Evolutionary conservation across 1,140 invertebrate genomes (phyloP).

Genomic region (Drosophila ercepeae): DNA sequence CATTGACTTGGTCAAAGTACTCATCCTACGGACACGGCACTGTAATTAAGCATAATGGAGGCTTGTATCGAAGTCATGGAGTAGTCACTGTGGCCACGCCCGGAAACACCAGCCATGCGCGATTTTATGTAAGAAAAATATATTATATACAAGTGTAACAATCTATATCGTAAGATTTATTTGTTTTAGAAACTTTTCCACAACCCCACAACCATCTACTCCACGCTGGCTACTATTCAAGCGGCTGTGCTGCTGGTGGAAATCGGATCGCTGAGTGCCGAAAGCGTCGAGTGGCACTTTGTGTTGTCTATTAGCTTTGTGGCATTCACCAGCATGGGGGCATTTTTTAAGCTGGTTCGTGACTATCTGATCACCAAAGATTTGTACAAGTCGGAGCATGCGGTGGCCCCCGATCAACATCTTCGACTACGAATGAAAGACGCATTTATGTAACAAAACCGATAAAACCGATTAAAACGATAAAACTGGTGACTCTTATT

Average conservation of each 20-base stretch:
- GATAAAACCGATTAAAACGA: conserved; percentile 1
- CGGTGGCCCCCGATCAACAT: conserved; percentile 70
- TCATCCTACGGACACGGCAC: conserved; percentile 91
- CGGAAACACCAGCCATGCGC: conserved; percentile 90
- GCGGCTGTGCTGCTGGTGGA: conserved; percentile 90
- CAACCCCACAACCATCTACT: conserved; percentile 93
- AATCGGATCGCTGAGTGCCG: conserved; percentile 90
- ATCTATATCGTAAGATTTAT: too few species aligned
- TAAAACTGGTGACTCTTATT: conserved; percentile 8
- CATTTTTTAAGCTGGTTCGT: conserved; percentile 93
- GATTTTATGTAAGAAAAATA: conserved; percentile 91
- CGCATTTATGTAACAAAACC: conserved; percentile 40
- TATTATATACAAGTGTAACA: neutral
- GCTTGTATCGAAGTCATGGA: conserved; percentile 92
- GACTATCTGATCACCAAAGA: conserved; percentile 94
- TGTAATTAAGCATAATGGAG: conserved; percentile 91
- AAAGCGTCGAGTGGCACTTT: conserved; percentile 94
- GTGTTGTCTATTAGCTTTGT: conserved; percentile 93
- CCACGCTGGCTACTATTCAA: conserved; percentile 90
- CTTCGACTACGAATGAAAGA: conserved; percentile 31
- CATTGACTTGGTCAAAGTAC: conserved; percentile 88
- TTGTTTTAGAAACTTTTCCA: conserved; percentile 95
- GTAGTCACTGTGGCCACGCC: conserved; percentile 91
- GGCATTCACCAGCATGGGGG: conserved; percentile 95
- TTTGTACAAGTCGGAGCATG: conserved; percentile 90